These are phyloP conservation scores for Phaonia tiefii DNA, from an alignment of 2,888 invertebrate genomes.

Conservation along the genomic window DNA sequence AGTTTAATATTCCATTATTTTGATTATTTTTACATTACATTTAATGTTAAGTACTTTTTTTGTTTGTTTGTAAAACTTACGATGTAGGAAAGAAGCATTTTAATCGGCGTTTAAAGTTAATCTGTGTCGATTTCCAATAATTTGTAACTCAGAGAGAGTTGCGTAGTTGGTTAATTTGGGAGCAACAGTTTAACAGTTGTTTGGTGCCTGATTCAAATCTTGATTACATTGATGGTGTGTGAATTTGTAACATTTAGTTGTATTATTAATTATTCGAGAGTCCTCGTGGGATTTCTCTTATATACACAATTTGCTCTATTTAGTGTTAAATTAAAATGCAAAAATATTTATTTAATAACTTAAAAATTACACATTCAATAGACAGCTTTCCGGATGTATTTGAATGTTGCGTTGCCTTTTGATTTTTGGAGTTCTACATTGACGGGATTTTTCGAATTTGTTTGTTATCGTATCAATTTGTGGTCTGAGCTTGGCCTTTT, in stretches of 20 bases:
- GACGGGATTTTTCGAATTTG: conserved; percentile 34
- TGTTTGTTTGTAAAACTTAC: conserved; percentile 14
- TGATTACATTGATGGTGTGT: conserved; percentile 27
- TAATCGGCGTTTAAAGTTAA: conserved; percentile 43
- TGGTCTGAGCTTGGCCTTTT: conserved; percentile 33
- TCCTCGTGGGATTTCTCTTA: conserved; percentile 28
- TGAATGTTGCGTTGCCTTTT: background rate
- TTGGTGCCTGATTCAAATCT: conserved; percentile 47
- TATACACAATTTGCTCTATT: conserved; percentile 44
- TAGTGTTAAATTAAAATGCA: background rate
- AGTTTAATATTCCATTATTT: background rate
- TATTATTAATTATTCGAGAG: background rate
- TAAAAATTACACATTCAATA: conserved; percentile 63
- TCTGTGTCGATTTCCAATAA: conserved; percentile 21
- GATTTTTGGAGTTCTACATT: conserved; percentile 15
- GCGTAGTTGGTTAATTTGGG: conserved; percentile 68
- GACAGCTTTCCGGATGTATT: conserved; percentile 55
- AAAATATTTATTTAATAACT: conserved; percentile 35
- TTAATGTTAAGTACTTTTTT: conserved; percentile 34
- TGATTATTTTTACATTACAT: conserved; percentile 19
- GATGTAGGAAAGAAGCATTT: conserved; percentile 52
- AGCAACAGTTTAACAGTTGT: conserved; percentile 75
- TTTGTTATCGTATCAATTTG: conserved; percentile 27
- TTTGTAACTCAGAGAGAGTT: background rate
- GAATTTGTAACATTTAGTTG: background rate